Base-by-base conservation (phyloP, 2,113 vertebrate species). In the Probosciger aterrimus region DNA sequence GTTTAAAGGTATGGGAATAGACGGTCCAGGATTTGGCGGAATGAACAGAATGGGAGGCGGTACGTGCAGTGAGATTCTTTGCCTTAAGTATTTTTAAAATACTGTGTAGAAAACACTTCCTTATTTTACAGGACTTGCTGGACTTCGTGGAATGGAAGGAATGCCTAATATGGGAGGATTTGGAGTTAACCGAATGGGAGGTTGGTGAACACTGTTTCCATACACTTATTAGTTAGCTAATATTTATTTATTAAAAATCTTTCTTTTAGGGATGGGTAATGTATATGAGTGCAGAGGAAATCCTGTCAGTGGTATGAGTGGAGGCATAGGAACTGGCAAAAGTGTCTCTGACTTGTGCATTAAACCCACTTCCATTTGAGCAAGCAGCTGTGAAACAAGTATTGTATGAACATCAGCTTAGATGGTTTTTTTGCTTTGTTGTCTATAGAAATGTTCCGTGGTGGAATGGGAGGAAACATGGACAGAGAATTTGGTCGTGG, bases 151-250 rank as follows among this genome's bases (percentile, higher is more conserved):
- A 75, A 99, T 99, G 98, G 99, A 99, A 96, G 98, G 97, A 92
- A 98, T 99, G 98, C 98, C 98, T 67, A 99, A 97, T 95, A 99
- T 99, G 98, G 98, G 99, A 75, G 98, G 98, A 97, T 99, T 99
- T 96, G 98, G 98, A 95, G 98, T 99, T 96, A 98, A 98, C 83
- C 98, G 99, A 81, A 99, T 99, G 98, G 98, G 98, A 98, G 99
- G 99, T 99, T 97, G 71, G 97, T 95, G 86, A 91, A 86, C 35
- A 10, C 68, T 52, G 47, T 81, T 90, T 55, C 52, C 4, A 1
- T 57, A 19, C 24, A 6, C 20, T 52, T 63, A 9, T 0, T 44
- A 35, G 9, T 44, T 75, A 73, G 27, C 33, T 77, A 30, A 30
- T 80, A 53, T 11, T 70, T 60, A 18, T 46, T 78, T 94, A 62